phyloP scores from a whole-genome alignment of 2,797 vertebrate genomes.

The Potorous gilbertii region DNA sequence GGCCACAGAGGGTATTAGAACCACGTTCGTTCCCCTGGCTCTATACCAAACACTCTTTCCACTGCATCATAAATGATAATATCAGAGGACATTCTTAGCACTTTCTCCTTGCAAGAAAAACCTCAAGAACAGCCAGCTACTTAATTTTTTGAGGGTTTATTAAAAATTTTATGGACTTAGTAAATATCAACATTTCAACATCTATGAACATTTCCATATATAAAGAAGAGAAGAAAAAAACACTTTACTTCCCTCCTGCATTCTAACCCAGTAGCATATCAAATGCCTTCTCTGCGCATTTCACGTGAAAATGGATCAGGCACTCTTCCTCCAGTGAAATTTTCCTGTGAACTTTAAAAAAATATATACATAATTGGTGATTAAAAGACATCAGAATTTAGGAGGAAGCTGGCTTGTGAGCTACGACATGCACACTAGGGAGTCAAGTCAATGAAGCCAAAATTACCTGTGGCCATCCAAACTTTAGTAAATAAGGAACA shows the following conservation, averaged over 20 bases:
- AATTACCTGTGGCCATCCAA: background rate
- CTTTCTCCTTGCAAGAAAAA: conserved; percentile 45
- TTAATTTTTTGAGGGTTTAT: conserved; percentile 24
- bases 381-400: background rate
- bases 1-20: background rate
- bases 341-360: conserved; percentile 40
- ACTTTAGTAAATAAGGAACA: background rate
- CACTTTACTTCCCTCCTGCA: conserved; percentile 24
- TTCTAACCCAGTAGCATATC: background rate
- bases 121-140: conserved; percentile 20
- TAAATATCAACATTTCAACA: background rate
- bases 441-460: background rate
- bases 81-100: conserved; percentile 16
- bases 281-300: conserved; percentile 4
- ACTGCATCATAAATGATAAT: background rate
- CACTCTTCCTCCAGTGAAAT: conserved; percentile 33
- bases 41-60: background rate
- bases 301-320: conserved; percentile 17
- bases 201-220: background rate
- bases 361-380: background rate
- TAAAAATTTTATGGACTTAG: background rate
- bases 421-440: background rate
- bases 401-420: background rate
- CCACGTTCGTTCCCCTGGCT: background rate
- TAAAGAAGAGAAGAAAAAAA: conserved; percentile 5